Evolutionary conservation across 35 echinoderm and acorn worm genomes (phyloP).

Genomic region (Ophioderma brevispina): DNA sequence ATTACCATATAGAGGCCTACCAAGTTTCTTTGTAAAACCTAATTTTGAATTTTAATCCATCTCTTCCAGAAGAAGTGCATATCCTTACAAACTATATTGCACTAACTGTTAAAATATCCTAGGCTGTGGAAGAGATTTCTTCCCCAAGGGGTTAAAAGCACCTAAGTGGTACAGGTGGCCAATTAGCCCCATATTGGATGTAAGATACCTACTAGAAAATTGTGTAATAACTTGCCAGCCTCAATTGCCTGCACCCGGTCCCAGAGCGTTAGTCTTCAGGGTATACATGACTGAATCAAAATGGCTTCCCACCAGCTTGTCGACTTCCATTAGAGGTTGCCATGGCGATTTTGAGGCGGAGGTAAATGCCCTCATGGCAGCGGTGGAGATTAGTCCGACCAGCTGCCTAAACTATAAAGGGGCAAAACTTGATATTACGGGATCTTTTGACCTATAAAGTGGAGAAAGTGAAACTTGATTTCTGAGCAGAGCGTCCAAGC

Average conservation of each 20-base stretch:
- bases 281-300: conserved; percentile 14
- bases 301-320: neutral
- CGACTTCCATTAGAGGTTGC: neutral
- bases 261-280: neutral
- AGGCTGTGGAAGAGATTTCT: no score
- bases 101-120: no score
- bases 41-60: no score
- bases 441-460: neutral
- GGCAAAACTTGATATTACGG: neutral
- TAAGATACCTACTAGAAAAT: neutral
- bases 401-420: neutral
- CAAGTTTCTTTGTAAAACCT: no score
- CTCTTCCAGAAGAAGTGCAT: no score
- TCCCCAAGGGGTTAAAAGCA: neutral
- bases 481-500: no score
- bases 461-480: no score
- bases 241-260: neutral
- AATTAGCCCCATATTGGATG: neutral
- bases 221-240: neutral
- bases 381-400: neutral
- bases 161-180: neutral
- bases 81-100: no score
- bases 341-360: neutral
- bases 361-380: conserved; percentile 8
- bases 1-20: no score